Base-by-base conservation (phyloP, 2,888 invertebrate species). In the Muschampia plurimacula region DNA sequence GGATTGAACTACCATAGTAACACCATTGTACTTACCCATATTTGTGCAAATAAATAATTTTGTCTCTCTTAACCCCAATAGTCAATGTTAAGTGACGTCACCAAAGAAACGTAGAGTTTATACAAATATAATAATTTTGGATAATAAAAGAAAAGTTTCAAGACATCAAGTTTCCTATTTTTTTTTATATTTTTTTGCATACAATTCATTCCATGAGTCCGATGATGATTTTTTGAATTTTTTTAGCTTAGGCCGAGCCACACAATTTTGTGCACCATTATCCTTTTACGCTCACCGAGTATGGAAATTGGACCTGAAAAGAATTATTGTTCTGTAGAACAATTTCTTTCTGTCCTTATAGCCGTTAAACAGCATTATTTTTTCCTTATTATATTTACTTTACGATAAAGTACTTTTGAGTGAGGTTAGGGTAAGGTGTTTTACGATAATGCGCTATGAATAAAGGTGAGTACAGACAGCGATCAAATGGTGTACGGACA, bases 211-310 rank as follows among this genome's bases (percentile, higher is more conserved):
- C 12, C 28, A 32, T 28, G 28, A 8, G 22, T 2, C 28, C 28
- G 1, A 6, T 10, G 12, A 10, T 22, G 55, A 55, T 57, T 57
- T 12, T 44, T 22, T 22, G 15, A 63, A 39, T 44, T 63, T 22
- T 41, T 28, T 39, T 39, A 60, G n/a, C 36, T 39, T 60, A 64
- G 64, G 44, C 64, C 44, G 28, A 44, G 46, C 60, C 39, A 39
- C 60, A 64, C 89, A 92, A 92, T 92, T 89, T 91, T 88, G 87
- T 89, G 91, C 88, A 84, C 90, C 92, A 92, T 91, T 92, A 90
- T 90, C 85, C 83, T 82, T 91, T 91, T 90, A 90, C 90, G 90
- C 88, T 89, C 85, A 81, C 85, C 89, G 91, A 85, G 85, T 92
- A 92, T 92, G 92, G 89, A 91, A 90, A 92, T 92, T 91, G 91